Evolutionary conservation across 2,113 vertebrate species (phyloP), one percentile per base, ranked within the genome.

Genomic region (Boleophthalmus pectinirostris): DNA sequence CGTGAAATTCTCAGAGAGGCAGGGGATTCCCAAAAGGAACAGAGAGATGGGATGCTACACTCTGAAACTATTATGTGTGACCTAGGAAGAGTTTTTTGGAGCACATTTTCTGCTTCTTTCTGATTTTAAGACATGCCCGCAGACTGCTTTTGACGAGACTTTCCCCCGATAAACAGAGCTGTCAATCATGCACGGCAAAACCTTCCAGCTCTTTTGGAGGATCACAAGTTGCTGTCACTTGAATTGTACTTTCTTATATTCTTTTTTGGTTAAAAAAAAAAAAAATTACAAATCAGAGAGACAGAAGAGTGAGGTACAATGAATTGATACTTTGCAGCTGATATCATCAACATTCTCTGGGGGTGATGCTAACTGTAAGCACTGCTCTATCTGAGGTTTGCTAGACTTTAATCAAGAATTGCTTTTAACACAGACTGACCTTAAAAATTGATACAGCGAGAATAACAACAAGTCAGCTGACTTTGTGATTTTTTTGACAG

Each of bases 1-100:
- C 2, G 66, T 25, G 70, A 53, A 38, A 77, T 85, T 80, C 78
- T 38, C 43, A 43, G 25, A 9, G 3, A 8, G 43, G 63, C 35
- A 23, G 21, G 21, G 45, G 47, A 66, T 45, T 21, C 65, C 65
- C 65, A 66, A 46, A 43, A 24, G 43, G 45, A 13, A 45, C 12
- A 18, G 20, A 0, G 15, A 24, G n/a, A 64, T 64, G 33, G 18
- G 33, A 18, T 21, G 33, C 61, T n/a, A 9, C 10, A 9, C 61
- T 61, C 15, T 18, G 33, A 64, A 20, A 38, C 33, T 43, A n/a
- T 38, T 20, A 35, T 64, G 61, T 33, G 38, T 7, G 61, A 64
- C 8, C 61, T 12, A n/a, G 20, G 33, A n/a, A 64, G 29, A 21
- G 20, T n/a, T 29, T 54, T 16, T 33, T 13, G 14, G 58, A 61